Conservation (phyloP, 2,888 invertebrate species). For the Altica lythri region DNA sequence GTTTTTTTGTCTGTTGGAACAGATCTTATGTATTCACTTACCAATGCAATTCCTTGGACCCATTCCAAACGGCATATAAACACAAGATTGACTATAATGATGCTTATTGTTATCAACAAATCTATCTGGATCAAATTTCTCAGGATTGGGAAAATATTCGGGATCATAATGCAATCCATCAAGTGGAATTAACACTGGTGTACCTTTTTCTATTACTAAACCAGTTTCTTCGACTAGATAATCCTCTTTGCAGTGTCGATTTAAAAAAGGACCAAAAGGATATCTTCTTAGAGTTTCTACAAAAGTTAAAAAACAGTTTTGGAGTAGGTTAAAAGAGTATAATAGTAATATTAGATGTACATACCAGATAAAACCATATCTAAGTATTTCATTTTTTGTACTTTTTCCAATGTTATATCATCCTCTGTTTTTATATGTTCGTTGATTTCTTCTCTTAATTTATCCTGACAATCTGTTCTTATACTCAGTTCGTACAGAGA, state of each 20-base stretch:
- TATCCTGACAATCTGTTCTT: slow-evolving; percentile 57
- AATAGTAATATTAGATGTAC: slow-evolving; percentile 6
- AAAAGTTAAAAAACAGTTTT: slow-evolving; percentile 25
- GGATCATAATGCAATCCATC: slow-evolving; percentile 52
- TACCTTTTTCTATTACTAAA: slow-evolving; percentile 53
- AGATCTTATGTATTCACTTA: too few relatives aligned
- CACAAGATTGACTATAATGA: slow-evolving; percentile 35
- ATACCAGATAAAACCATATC: slow-evolving; percentile 59
- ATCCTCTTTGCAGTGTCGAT: slow-evolving; percentile 45
- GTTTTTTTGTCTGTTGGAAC: too few relatives aligned
- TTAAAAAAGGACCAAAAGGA: slow-evolving; percentile 52
- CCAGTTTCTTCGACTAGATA: slow-evolving; percentile 53
- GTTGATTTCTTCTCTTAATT: slow-evolving; percentile 57
- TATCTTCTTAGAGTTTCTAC: slow-evolving; percentile 57
- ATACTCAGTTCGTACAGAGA: slow-evolving; percentile 57
- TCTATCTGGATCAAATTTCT: slow-evolving; percentile 57
- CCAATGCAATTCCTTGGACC: slow-evolving; percentile 54
- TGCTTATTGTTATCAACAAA: slow-evolving; percentile 52
- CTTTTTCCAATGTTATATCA: slow-evolving; percentile 56
- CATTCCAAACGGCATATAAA: slow-evolving; percentile 52
- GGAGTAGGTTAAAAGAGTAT: background rate
- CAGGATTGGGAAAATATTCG: slow-evolving; percentile 55
- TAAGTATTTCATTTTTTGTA: slow-evolving; percentile 60
- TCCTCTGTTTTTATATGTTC: slow-evolving; percentile 48
- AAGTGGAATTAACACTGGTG: slow-evolving; percentile 53